A percentile compares a stretch with the other conserved stretches of the same genome.
Evolutionary conservation across 2,797 vertebrate species (phyloP).

Genomic region (Melanotaenia boesemani): DNA sequence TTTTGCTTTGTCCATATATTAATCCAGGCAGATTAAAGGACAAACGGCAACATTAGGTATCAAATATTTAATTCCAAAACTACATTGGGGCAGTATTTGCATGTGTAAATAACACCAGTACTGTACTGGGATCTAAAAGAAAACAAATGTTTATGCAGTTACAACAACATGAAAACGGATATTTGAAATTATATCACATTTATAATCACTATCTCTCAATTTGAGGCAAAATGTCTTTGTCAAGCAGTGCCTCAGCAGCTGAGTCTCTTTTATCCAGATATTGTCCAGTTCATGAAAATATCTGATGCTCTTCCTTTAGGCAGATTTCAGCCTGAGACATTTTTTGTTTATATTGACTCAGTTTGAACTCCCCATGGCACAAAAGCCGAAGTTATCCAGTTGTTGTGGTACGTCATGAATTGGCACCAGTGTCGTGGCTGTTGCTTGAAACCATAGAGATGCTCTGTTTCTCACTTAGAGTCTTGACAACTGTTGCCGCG

Average conservation of each 20-base stretch:
- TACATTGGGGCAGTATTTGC: neutral
- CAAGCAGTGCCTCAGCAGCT: neutral
- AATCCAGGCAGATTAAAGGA: conserved; percentile 2
- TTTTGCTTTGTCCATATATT: conserved; percentile 7
- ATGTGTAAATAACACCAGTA: neutral
- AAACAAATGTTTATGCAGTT: conserved; percentile 6
- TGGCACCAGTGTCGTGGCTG: conserved; percentile 12
- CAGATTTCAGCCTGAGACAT: neutral
- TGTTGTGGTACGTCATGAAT: conserved; percentile 50
- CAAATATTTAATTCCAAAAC: neutral
- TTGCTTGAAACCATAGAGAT: conserved; percentile 85
- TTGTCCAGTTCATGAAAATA: conserved; percentile 6
- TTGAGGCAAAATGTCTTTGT: neutral
- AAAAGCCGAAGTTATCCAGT: conserved; percentile 5
- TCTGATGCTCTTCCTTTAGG: conserved; percentile 14
- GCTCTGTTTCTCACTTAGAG: conserved; percentile 89
- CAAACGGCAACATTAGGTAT: neutral
- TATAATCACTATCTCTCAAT: neutral
- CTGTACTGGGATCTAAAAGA: neutral
- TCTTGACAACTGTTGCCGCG: conserved; percentile 84
- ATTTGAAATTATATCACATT: neutral
- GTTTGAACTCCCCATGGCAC: conserved; percentile 11
- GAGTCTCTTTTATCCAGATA: conserved; percentile 7
- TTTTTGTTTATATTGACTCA: neutral
- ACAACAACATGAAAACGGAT: conserved; percentile 10